These are phyloP conservation scores for Neodon shergylaensis DNA, from an alignment of 2,113 vertebrate species.

Conservation along the genomic window DNA sequence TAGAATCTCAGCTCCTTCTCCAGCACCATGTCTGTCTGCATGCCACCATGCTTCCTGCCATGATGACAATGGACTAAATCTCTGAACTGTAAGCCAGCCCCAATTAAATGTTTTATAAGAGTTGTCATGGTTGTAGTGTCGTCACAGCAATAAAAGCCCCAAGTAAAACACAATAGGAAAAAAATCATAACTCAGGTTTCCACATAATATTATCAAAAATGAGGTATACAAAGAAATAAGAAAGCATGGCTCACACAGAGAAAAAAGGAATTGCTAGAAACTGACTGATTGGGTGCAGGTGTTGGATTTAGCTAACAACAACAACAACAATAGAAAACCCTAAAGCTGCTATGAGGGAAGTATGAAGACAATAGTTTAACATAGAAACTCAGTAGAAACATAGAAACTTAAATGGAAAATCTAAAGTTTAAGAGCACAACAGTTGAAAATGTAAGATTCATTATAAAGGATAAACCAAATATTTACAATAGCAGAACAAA, in stretches of 20 bases:
- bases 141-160: not conserved
- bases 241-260: not conserved
- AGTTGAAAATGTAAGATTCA: not conserved
- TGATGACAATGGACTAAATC: not conserved
- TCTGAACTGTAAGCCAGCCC: not conserved
- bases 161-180: not conserved
- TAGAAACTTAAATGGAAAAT: not conserved
- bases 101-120: not conserved
- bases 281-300: not conserved
- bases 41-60: not conserved
- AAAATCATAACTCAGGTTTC: not conserved
- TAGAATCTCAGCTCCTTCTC: not conserved
- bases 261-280: not conserved
- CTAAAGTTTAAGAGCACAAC: not conserved
- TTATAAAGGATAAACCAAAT: not conserved
- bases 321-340: not conserved
- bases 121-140: not conserved
- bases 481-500: not conserved
- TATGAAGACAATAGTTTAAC: not conserved
- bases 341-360: not conserved
- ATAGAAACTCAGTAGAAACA: not conserved
- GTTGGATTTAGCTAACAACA: not conserved
- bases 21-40: not conserved
- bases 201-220: not conserved
- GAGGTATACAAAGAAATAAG: slow-evolving; percentile 3